Evolutionary conservation across 2,797 vertebrate species (phyloP), one percentile per base, ranked within the genome.

Genomic region (Novumbra hubbsi): DNA sequence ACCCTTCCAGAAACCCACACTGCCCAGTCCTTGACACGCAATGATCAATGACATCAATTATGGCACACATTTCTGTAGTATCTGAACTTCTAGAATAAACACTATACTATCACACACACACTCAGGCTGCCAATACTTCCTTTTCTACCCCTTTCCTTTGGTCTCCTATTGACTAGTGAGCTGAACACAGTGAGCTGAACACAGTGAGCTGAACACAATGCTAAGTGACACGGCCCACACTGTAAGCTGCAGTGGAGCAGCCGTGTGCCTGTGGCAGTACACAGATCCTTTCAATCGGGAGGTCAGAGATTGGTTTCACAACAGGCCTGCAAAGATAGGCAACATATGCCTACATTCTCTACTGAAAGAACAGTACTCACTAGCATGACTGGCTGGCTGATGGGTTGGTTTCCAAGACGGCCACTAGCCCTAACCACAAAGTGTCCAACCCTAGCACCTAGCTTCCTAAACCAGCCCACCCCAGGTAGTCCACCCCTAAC

Each of bases 141-240:
- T 65, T 16, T 27, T 27, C 65, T 30, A 16, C 50, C 21, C 48
- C 62, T 73, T 28, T n/a, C 76, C 69, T 55, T 72, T 73, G 52
- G 70, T 63, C 62, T 64, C 62, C 28, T 65, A 55, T 55, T 55
- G 50, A 55, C 17, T n/a, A 55, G 50, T 52, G 50, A 34, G n/a
- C n/a, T n/a, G n/a, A n/a, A n/a, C n/a, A n/a, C n/a, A n/a, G n/a
- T n/a, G n/a, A 50, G 50, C 6, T 52, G 50, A 52, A 70, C 75
- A 82, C 74, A 75, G 71, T 73, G 75, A 78, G 72, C 75, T 84
- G 81, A 81, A 70, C 69, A 73, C 82, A 81, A 86, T 83, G 78
- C 73, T 83, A 82, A 87, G 81, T 85, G 85, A 85, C 76, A 82
- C 73, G 67, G 60, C 75, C 72, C 75, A 76, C 21, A 55, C 50